Evolutionary conservation across 1,140 invertebrate species (phyloP).

Genomic region (Leptinotarsa lineolata): DNA sequence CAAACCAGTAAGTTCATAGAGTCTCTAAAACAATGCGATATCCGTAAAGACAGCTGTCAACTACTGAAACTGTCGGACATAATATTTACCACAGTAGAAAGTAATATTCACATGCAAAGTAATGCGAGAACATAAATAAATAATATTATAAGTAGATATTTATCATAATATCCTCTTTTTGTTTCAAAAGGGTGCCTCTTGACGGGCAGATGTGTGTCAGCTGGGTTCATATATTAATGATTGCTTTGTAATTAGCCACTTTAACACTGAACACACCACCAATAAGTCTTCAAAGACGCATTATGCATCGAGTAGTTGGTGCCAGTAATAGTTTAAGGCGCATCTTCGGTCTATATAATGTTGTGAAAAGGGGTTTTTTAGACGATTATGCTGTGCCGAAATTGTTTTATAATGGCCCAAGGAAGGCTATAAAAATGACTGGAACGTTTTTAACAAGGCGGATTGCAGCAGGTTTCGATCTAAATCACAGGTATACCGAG

Average conservation of each 20-base stretch:
- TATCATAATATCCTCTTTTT: constrained; percentile 54
- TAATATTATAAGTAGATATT: constrained; percentile 52
- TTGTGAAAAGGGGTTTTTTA: no score
- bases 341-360: no score
- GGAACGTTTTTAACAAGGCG: no score
- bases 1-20: no score
- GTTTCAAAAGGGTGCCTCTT: constrained; percentile 51
- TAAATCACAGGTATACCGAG: no score
- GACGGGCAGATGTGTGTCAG: constrained; percentile 52
- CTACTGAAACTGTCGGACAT: background rate
- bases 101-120: constrained; percentile 23
- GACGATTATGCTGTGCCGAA: no score
- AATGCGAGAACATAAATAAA: constrained; percentile 41
- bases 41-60: background rate
- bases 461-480: no score
- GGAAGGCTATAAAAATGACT: no score
- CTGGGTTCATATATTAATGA: constrained; percentile 53
- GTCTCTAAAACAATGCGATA: no score
- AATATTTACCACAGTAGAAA: constrained; percentile 9
- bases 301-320: background rate
- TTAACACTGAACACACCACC: constrained; percentile 49
- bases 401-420: no score
- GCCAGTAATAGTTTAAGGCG: no score
- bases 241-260: constrained; percentile 54
- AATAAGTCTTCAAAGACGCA: background rate